phyloP scores from a whole-genome alignment of 1,140 invertebrate genomes.

The Cherax quadricarinatus region DNA sequence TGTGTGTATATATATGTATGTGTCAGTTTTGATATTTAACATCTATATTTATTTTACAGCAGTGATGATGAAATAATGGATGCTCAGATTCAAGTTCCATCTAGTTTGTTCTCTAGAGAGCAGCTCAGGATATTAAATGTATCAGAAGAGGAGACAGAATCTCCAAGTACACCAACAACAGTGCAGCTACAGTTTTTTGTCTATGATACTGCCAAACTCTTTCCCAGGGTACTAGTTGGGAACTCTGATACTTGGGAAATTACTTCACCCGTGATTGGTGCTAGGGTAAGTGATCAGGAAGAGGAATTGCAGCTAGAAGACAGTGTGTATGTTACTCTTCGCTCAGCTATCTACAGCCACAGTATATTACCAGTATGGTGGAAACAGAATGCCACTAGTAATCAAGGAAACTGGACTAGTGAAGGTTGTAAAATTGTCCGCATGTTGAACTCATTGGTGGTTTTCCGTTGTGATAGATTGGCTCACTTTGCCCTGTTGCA shows the following conservation, averaged over 20 bases:
- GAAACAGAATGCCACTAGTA: slow-evolving; percentile 81
- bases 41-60: slow-evolving; percentile 5
- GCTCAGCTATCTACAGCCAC: slow-evolving; percentile 77
- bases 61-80: slow-evolving; percentile 58
- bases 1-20: no score
- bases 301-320: slow-evolving; percentile 82
- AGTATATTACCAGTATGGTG: slow-evolving; percentile 83
- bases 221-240: slow-evolving; percentile 78
- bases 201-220: slow-evolving; percentile 83
- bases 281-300: slow-evolving; percentile 81
- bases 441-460: slow-evolving; percentile 81
- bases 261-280: slow-evolving; percentile 82
- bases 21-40: not conserved
- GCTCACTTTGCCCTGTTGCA: slow-evolving; percentile 90
- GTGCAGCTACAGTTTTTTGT: slow-evolving; percentile 83
- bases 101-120: slow-evolving; percentile 43
- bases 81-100: slow-evolving; percentile 61
- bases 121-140: not conserved
- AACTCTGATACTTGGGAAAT: slow-evolving; percentile 78
- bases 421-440: slow-evolving; percentile 82
- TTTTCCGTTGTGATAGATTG: slow-evolving; percentile 87
- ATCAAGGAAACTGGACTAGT: slow-evolving; percentile 83
- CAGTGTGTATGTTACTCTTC: slow-evolving; percentile 83
- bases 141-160: not conserved
- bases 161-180: not conserved